Conservation (phyloP, 2,113 vertebrate species). For the Pedetes capensis region DNA sequence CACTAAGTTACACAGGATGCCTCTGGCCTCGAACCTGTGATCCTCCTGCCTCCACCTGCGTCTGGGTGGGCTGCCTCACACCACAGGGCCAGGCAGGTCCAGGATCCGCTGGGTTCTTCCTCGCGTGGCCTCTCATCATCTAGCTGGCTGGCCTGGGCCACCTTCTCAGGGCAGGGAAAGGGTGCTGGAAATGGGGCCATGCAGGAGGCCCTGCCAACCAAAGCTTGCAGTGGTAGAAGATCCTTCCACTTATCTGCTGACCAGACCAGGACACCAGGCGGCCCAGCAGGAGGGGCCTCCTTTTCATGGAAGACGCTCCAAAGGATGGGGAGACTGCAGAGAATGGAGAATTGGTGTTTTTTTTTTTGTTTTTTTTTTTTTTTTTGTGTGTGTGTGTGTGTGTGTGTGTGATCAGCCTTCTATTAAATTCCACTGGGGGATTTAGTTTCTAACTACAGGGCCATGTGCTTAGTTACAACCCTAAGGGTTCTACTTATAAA, state of each 20-base stretch:
- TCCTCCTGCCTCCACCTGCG: too few relatives aligned
- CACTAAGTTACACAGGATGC: too few relatives aligned
- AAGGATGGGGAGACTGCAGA: background rate
- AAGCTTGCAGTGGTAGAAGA: background rate
- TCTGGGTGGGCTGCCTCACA: background rate
- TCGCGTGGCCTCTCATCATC: background rate
- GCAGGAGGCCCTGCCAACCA: background rate
- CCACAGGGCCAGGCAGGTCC: accelerated
- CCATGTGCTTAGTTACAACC: background rate
- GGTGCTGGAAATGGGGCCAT: background rate
- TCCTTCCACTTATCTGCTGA: background rate
- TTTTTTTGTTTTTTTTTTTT: too few relatives aligned
- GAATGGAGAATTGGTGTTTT: background rate
- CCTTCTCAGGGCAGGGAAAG: background rate
- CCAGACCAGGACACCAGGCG: background rate
- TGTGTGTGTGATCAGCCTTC: too few relatives aligned
- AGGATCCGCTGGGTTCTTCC: background rate
- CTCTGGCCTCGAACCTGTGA: too few relatives aligned
- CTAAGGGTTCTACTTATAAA: background rate
- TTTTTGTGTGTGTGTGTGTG: too few relatives aligned
- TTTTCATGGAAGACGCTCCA: background rate
- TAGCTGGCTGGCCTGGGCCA: background rate
- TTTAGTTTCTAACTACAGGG: background rate
- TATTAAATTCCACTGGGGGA: too few relatives aligned
- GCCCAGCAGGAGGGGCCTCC: too few relatives aligned